These are phyloP conservation scores for Poecile montanus DNA, from an alignment of 2,797 vertebrate genomes.

Conservation along the genomic window DNA sequence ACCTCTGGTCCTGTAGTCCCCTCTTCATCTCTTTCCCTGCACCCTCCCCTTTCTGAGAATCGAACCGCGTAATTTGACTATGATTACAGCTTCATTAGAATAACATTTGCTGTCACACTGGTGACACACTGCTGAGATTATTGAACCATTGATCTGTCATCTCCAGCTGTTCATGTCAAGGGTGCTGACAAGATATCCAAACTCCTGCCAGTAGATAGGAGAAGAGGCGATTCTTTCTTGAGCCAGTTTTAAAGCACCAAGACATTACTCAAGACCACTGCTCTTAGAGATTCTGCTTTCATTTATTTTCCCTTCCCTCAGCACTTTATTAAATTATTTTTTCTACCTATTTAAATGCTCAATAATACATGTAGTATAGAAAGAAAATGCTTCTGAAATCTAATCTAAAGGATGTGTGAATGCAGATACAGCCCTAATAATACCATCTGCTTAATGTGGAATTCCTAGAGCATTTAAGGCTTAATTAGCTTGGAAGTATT, in stretches of 20 bases:
- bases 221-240: slow-evolving; percentile 43
- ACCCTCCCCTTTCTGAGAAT: slow-evolving; percentile 70
- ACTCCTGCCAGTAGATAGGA: slow-evolving; percentile 48
- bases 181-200: slow-evolving; percentile 77
- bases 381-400: slow-evolving; percentile 48
- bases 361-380: slow-evolving; percentile 45
- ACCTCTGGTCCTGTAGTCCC: slow-evolving; percentile 66
- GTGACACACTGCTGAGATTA: slow-evolving; percentile 77
- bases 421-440: slow-evolving; percentile 51
- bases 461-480: slow-evolving; percentile 75
- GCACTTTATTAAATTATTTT: slow-evolving; percentile 52
- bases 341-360: slow-evolving; percentile 61
- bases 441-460: slow-evolving; percentile 67
- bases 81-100: slow-evolving; percentile 88
- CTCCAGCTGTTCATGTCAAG: slow-evolving; percentile 81
- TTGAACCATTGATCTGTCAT: slow-evolving; percentile 87
- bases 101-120: slow-evolving; percentile 80
- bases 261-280: slow-evolving; percentile 4
- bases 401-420: slow-evolving; percentile 37
- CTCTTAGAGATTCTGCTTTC: slow-evolving; percentile 2
- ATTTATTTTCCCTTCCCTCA: not conserved
- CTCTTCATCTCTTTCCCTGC: slow-evolving; percentile 39
- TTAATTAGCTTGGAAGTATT: slow-evolving; percentile 78
- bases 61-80: slow-evolving; percentile 83
- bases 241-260: slow-evolving; percentile 37